These are phyloP conservation scores for Tuta absoluta DNA, from an alignment of 2,888 invertebrate genomes.

Conservation along the genomic window DNA sequence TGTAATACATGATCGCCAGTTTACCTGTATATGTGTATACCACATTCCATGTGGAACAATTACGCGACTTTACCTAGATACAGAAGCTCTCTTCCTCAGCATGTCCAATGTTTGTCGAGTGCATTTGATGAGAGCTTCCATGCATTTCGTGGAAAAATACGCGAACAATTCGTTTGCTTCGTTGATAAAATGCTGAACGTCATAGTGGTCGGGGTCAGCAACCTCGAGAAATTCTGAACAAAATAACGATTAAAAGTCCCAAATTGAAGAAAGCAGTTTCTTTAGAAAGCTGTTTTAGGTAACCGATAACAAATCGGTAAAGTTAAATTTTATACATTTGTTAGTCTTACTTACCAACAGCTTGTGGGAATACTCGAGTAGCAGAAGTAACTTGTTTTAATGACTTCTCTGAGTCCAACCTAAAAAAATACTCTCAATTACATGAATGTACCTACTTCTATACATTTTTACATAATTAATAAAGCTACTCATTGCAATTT, in stretches of 20 bases:
- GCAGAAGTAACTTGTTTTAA: slow-evolving; percentile 82
- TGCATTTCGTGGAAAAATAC: slow-evolving; percentile 88
- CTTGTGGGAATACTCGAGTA: slow-evolving; percentile 78
- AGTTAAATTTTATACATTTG: no score
- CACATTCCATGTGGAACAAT: no score
- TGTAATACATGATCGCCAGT: no score
- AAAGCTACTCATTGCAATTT: no score
- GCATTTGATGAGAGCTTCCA: slow-evolving; percentile 87
- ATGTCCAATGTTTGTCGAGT: slow-evolving; percentile 87
- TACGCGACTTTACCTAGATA: slow-evolving; percentile 60
- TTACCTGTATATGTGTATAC: no score
- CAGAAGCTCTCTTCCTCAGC: slow-evolving; percentile 82
- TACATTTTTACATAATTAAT: no score
- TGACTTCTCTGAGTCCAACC: slow-evolving; percentile 82
- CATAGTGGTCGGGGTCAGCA: slow-evolving; percentile 81
- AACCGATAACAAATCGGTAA: no score
- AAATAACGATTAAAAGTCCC: background rate
- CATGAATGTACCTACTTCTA: background rate
- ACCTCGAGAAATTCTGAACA: slow-evolving; percentile 83
- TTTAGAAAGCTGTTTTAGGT: no score
- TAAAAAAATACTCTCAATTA: slow-evolving; percentile 33
- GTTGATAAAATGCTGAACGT: slow-evolving; percentile 81
- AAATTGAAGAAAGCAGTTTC: background rate
- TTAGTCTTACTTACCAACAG: slow-evolving; percentile 71
- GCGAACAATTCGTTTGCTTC: slow-evolving; percentile 91